Evolutionary conservation across 2,888 invertebrate genomes (phyloP).

Genomic region (Terebella lapidaria): DNA sequence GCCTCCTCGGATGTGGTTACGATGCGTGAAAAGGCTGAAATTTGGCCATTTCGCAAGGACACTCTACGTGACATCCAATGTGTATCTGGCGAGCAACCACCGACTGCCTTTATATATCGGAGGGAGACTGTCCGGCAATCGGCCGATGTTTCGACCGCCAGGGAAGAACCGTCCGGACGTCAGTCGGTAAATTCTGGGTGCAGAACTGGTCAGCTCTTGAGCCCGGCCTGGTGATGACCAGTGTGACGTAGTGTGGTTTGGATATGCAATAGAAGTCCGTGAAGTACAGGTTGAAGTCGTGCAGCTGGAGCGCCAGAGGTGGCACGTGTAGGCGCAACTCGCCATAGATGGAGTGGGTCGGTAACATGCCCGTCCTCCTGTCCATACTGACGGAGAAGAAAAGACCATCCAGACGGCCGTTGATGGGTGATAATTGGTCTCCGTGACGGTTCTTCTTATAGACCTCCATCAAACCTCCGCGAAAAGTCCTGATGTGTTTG

Average conservation of each 20-base stretch:
- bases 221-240: constrained; percentile 6
- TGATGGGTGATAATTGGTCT: constrained; percentile 15
- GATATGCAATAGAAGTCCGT: constrained; percentile 3
- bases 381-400: constrained; percentile 17
- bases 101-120: too few relatives aligned
- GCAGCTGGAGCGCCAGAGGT: not conserved
- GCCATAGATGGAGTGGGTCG: not conserved
- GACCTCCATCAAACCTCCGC: constrained; percentile 15
- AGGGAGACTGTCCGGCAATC: too few relatives aligned
- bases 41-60: too few relatives aligned
- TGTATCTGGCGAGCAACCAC: too few relatives aligned
- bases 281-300: not conserved
- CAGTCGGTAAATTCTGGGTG: too few relatives aligned
- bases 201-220: too few relatives aligned
- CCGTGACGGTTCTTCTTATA: constrained; percentile 16
- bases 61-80: too few relatives aligned
- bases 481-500: constrained; percentile 5
- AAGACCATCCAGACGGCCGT: constrained; percentile 14
- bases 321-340: not conserved
- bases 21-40: too few relatives aligned
- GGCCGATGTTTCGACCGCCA: too few relatives aligned
- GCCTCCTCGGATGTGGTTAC: too few relatives aligned
- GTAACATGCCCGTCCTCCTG: not conserved
- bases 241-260: constrained; percentile 2
- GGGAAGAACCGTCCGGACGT: too few relatives aligned